phyloP scores from a whole-genome alignment of 2,797 vertebrate genomes.

The Takifugu ocellatus region DNA sequence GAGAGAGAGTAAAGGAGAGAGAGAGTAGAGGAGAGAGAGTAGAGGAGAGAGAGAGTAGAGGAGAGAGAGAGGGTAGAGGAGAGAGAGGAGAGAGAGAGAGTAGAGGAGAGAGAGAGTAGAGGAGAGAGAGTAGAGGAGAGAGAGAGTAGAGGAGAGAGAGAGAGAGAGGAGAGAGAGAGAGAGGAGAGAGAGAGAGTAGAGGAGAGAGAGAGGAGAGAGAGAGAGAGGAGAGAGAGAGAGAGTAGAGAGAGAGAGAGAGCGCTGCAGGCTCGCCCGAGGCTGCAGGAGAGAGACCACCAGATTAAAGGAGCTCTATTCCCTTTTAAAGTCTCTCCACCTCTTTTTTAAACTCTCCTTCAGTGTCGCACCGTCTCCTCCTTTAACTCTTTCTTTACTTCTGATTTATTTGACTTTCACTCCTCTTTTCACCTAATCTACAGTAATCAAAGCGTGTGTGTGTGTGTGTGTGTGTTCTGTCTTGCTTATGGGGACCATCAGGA shows the following conservation, averaged over 20 bases:
- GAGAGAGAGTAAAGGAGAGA: too few species aligned
- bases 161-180: not conserved
- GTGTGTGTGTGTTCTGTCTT: too few species aligned
- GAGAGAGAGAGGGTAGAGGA: too few species aligned
- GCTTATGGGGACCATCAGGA: too few species aligned
- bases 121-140: not conserved
- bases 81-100: constrained; percentile 10
- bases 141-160: not conserved
- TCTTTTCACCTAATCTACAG: too few species aligned
- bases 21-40: constrained; percentile 3
- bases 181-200: not conserved
- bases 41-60: too few species aligned
- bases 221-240: constrained; percentile 1
- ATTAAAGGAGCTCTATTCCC: constrained; percentile 59
- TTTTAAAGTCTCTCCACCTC: constrained; percentile 44
- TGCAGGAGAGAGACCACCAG: constrained; percentile 41
- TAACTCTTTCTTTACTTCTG: not conserved
- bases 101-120: constrained; percentile 6
- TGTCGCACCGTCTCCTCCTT: not conserved
- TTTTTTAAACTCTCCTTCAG: constrained; percentile 11
- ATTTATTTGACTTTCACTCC: not conserved
- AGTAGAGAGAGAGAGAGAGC: constrained; percentile 8
- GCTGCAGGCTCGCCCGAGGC: constrained; percentile 61
- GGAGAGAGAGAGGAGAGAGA: constrained; percentile 8
- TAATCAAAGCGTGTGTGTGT: constrained; percentile 8